Evolutionary conservation across 1,140 invertebrate genomes (phyloP), one percentile per base, ranked within the genome.

Genomic region (Planococcus citri): DNA sequence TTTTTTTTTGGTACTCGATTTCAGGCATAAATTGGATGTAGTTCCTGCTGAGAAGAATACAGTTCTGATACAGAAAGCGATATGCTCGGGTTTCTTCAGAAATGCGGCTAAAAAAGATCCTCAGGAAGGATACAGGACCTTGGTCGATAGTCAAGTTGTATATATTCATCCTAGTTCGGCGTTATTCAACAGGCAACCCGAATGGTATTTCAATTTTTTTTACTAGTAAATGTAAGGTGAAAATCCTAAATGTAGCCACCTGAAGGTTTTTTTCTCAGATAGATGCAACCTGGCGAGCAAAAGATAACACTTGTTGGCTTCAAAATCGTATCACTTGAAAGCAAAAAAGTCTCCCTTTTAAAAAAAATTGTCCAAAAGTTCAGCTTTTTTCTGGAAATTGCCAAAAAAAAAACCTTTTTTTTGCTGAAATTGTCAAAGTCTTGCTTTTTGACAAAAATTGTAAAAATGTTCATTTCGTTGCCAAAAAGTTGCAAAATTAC

Each of bases 101-200:
- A 99, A 99, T 81, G 95, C 96, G 1, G 95, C 96, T 0, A 99
- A 99, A 79, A 97, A 98, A 78, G 97, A 99, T 84, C 96, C 96
- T 0, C 96, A 98, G 78, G 97, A 99, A 82, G 97, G 97, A 0
- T 99, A 99, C 78, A 81, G 95, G 69, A 99, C 97, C 0, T 81
- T 99, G 1, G 95, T 98, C 0, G 96, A 99, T 78, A 94, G 92
- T 72, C 96, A 99, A 81, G 93, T 97, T 1, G 96, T 99, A 0
- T 99, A 98, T 76, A 98, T 99, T 76, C 97, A 99, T 84, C 97
- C 97, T 0, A 97, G 94, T 0, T 97, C 92, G 80, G 92, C 96
- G 0, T 80, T 99, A 0, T 99, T 99, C 76, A 97, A 99, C 78
- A 81, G 95, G 71, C 95, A 99, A 78, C 97, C 97, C 0, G 96